Conservation (phyloP, 2,113 vertebrate genomes). For the Callipepla squamata region DNA sequence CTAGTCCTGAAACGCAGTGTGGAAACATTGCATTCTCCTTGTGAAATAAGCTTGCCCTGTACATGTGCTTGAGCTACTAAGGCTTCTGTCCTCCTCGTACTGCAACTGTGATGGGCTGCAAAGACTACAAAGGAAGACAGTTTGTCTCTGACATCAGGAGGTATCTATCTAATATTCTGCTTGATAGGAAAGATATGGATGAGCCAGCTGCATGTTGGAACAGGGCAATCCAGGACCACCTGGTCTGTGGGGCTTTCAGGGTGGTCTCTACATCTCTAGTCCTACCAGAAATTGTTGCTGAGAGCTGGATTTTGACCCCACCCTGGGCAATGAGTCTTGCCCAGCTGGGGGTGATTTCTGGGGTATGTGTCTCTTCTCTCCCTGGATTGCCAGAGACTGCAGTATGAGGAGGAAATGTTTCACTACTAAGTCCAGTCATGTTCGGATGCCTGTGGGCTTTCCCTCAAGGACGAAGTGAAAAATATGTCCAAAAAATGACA, state of each 20-base stretch:
- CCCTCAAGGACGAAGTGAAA: background rate
- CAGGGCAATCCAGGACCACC: background rate
- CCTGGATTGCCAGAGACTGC: background rate
- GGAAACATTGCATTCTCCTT: background rate
- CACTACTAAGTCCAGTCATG: background rate
- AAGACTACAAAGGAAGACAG: background rate
- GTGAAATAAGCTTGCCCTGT: background rate
- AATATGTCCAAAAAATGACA: background rate
- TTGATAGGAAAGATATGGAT: background rate
- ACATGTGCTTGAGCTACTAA: background rate
- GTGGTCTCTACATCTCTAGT: background rate
- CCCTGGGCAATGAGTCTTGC: background rate
- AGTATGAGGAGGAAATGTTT: background rate
- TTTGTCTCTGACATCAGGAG: background rate
- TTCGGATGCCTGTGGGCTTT: background rate
- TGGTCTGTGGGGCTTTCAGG: background rate
- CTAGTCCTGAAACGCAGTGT: background rate
- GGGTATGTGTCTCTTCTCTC: background rate
- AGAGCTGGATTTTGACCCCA: background rate
- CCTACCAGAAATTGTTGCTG: background rate
- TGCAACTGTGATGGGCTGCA: background rate
- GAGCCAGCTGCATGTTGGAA: background rate
- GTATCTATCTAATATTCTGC: background rate
- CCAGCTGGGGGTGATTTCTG: background rate
- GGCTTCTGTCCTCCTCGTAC: background rate